Conservation (phyloP, 2,797 vertebrate genomes). For the Artibeus jamaicensis region DNA sequence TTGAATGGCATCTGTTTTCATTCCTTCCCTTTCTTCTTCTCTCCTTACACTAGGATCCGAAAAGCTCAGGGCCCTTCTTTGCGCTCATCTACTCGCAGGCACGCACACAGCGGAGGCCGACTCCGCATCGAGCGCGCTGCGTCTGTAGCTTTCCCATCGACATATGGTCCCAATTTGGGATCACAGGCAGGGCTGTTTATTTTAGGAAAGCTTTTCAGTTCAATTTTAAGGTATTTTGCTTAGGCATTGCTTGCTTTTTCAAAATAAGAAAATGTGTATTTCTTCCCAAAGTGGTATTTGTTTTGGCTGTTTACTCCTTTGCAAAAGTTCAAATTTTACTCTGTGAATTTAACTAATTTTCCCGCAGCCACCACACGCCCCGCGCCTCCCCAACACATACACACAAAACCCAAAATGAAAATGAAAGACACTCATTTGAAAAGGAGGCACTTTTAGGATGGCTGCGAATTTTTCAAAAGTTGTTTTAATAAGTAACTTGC, state of each 20-base stretch:
- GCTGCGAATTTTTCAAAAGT: not conserved
- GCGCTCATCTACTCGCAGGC: not conserved
- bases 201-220: conserved; percentile 77
- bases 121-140: fast-evolving
- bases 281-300: conserved; percentile 63
- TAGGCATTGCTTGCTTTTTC: conserved; percentile 71
- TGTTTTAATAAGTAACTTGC: not conserved
- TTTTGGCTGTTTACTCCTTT: conserved; percentile 76
- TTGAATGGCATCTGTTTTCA: conserved; percentile 55
- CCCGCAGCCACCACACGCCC: not conserved
- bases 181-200: conserved; percentile 74
- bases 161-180: conserved; percentile 78
- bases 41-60: not conserved
- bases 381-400: not conserved
- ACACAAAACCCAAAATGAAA: not conserved
- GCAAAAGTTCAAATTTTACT: conserved; percentile 71
- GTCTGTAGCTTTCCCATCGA: conserved; percentile 43
- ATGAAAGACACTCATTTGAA: conserved; percentile 31
- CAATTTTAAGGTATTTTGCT: conserved; percentile 79
- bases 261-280: conserved; percentile 66
- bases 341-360: conserved; percentile 62
- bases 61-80: conserved; percentile 12
- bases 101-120: conserved; percentile 19
- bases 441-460: not conserved
- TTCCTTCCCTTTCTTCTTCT: not conserved